Conservation (phyloP, 2,113 vertebrate species). For the Ursus arctos region DNA sequence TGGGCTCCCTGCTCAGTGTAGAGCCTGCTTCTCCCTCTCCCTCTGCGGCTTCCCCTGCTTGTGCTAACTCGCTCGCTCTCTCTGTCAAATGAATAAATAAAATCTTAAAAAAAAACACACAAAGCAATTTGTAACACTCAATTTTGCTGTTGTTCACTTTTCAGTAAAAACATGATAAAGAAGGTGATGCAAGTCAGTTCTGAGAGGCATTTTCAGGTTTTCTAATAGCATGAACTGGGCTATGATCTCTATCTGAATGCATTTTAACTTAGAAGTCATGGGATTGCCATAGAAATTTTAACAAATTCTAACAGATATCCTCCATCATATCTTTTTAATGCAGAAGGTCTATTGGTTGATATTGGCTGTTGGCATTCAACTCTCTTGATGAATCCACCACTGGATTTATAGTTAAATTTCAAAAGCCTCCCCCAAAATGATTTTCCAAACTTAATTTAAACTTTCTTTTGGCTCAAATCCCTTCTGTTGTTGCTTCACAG, state of each 20-base stretch:
- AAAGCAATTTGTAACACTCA: slow-evolving; percentile 28
- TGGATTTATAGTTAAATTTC: slow-evolving; percentile 7
- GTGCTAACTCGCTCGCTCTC: no score
- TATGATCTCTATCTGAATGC: not conserved
- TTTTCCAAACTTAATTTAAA: slow-evolving; percentile 4
- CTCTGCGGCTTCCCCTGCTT: no score
- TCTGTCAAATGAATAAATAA: no score
- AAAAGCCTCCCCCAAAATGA: not conserved
- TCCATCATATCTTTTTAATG: not conserved
- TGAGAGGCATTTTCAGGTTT: not conserved
- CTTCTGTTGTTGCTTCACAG: not conserved
- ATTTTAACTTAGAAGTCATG: slow-evolving; percentile 4
- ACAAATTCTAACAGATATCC: not conserved
- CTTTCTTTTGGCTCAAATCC: not conserved
- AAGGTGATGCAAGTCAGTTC: not conserved
- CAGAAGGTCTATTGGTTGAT: not conserved
- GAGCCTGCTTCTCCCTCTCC: no score
- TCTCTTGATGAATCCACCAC: not conserved
- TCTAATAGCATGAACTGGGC: not conserved
- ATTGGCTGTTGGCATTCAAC: not conserved
- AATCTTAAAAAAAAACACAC: not conserved
- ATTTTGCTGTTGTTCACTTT: slow-evolving; percentile 43
- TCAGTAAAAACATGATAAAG: slow-evolving; percentile 9
- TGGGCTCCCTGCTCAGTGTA: no score
- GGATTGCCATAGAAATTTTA: not conserved